phyloP scores from a whole-genome alignment of 2,113 vertebrate species.

The Triplophysa tibetana region DNA sequence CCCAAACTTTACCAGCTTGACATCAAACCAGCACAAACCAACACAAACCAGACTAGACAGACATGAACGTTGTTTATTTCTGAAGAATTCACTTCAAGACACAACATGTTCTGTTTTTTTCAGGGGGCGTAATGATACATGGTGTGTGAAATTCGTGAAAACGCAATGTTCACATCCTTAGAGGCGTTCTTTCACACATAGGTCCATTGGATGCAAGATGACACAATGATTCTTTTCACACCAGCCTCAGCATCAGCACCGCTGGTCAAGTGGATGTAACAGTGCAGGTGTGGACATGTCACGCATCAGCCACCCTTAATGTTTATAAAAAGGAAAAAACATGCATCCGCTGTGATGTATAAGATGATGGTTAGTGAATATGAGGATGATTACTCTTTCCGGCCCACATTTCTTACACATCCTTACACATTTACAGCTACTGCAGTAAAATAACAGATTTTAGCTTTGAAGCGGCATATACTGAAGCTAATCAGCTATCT shows the following conservation, averaged over 20 bases:
- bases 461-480: background rate
- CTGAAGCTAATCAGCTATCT: slow-evolving; percentile 37
- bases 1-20: no score
- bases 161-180: slow-evolving; percentile 1
- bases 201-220: slow-evolving; percentile 24
- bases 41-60: no score
- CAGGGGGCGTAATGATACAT: slow-evolving; percentile 1
- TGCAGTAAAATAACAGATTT: slow-evolving; percentile 5
- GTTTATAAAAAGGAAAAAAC: background rate
- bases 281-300: slow-evolving; percentile 15
- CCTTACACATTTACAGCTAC: background rate
- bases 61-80: no score
- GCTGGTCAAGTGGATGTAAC: background rate
- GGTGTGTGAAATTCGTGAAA: background rate
- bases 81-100: background rate
- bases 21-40: no score
- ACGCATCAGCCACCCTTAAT: background rate
- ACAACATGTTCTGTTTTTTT: background rate
- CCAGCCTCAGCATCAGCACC: slow-evolving; percentile 16
- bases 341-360: slow-evolving; percentile 14
- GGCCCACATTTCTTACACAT: background rate
- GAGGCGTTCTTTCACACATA: slow-evolving; percentile 23
- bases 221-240: slow-evolving; percentile 22
- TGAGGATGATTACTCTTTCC: slow-evolving; percentile 22
- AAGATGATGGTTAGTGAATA: slow-evolving; percentile 28